Conservation (phyloP, 2,888 invertebrate species). For the Nephrotoma appendiculata region DNA sequence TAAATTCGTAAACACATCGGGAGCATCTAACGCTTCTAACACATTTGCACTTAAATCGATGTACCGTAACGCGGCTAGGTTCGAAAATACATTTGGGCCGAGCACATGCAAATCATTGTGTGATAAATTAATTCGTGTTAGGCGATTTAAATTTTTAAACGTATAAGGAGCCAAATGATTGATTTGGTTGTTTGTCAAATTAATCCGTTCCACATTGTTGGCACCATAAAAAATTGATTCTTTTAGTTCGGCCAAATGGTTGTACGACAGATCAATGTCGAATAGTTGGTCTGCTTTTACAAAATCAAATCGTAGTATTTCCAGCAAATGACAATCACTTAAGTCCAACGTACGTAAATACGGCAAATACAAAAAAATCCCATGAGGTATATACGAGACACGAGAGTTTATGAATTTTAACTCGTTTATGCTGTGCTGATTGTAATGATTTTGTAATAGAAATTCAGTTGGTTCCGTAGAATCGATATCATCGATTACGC, state of each 20-base stretch:
- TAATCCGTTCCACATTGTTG: background rate
- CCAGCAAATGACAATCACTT: background rate
- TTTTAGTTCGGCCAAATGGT: background rate
- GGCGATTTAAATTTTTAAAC: background rate
- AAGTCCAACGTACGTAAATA: background rate
- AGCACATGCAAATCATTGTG: conserved; percentile 1
- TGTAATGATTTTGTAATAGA: background rate
- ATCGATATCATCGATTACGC: background rate
- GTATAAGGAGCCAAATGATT: background rate
- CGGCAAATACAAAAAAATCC: background rate
- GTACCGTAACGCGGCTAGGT: background rate
- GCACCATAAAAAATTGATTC: background rate
- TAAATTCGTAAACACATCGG: background rate
- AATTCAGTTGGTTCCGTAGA: background rate
- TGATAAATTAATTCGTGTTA: background rate
- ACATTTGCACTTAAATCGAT: conserved; percentile 4
- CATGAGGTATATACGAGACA: background rate
- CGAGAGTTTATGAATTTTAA: background rate
- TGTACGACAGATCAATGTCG: background rate
- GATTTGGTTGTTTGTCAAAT: conserved; percentile 3
- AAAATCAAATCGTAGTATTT: background rate
- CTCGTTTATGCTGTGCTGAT: background rate
- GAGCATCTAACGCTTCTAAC: background rate
- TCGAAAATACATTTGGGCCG: background rate
- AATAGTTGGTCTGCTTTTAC: background rate